Base-by-base conservation (phyloP, 2,888 invertebrate species). In the Polydrusus cervinus region DNA sequence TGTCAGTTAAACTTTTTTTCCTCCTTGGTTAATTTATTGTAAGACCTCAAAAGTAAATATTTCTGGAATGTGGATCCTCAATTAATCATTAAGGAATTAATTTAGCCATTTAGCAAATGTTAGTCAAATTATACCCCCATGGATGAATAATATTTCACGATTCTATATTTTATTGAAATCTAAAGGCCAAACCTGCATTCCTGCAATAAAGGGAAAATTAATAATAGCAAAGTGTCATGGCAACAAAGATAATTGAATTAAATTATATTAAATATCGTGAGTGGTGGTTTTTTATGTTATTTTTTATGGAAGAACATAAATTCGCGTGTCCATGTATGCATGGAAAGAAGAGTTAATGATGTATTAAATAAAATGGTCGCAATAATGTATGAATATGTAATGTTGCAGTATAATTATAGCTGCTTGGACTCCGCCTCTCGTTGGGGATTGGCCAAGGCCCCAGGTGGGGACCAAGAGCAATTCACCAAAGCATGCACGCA, bases 401-500 rank as follows among this genome's bases (percentile, higher is more conserved):
- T 76, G 74, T 62, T 67, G 74, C 71, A 74, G 61, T 70, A 61
- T 74, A 76, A 76, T 76, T 76, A 76, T 65, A 70, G 66, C 49
- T 47, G 65, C 74, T 71, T 18, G 61, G 51, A 69, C 68, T 71
- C 76, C 76, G 76, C 76, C 76, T 66, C 70, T 71, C 40, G 74
- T 34, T 65, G 66, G 60, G 74, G 73, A 76, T 76, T 76, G 76
- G 76, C 47, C 51, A 51, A 78, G 79, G 71, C 78, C 78, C 78
- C 82, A 83, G 83, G 83, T 83, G 83, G 82, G 80, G 81, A 76
- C 71, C 72, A 61, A 75, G 47, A 64, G 70, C 76, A 65, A 55
- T 57, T 65, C 71, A 20, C 55, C 70, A 25, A 47, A 64, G 47
- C 61, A 57, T 73, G 70, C 73, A 76, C 76, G 76, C 76, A 65